phyloP scores from a whole-genome alignment of 2,888 invertebrate genomes.

The Deladenus siricidicola region DNA sequence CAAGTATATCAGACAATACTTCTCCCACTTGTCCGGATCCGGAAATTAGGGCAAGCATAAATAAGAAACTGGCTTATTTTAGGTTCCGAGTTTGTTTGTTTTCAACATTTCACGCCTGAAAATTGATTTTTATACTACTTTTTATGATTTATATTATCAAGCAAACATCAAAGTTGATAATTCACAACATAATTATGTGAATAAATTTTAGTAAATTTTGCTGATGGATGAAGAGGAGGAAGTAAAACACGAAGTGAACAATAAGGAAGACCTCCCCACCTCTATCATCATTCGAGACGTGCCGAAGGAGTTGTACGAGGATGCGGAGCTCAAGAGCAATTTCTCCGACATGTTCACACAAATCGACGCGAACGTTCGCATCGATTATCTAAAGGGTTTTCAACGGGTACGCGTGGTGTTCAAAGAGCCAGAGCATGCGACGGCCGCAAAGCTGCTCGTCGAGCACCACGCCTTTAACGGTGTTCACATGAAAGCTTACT shows the following conservation, averaged over 20 bases:
- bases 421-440: constrained; percentile 48
- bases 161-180: too few relatives aligned
- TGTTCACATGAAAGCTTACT: constrained; percentile 47
- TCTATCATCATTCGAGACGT: constrained; percentile 49
- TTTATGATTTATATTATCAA: not conserved
- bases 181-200: too few relatives aligned
- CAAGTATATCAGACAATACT: too few relatives aligned
- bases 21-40: too few relatives aligned
- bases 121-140: not conserved
- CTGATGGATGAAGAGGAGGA: constrained; percentile 12
- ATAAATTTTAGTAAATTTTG: not conserved
- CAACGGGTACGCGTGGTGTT: constrained; percentile 64
- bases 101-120: too few relatives aligned
- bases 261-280: constrained; percentile 50
- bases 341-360: constrained; percentile 77
- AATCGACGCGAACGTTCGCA: constrained; percentile 73
- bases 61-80: too few relatives aligned
- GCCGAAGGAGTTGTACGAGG: constrained; percentile 39
- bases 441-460: constrained; percentile 50
- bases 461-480: constrained; percentile 51
- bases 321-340: constrained; percentile 41
- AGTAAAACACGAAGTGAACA: constrained; percentile 12
- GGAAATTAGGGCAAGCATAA: too few relatives aligned
- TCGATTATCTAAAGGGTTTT: constrained; percentile 93
- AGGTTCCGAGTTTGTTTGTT: too few relatives aligned